Conservation (phyloP, 2,113 vertebrate genomes). For the Boulengeromyrus knoepffleri region DNA sequence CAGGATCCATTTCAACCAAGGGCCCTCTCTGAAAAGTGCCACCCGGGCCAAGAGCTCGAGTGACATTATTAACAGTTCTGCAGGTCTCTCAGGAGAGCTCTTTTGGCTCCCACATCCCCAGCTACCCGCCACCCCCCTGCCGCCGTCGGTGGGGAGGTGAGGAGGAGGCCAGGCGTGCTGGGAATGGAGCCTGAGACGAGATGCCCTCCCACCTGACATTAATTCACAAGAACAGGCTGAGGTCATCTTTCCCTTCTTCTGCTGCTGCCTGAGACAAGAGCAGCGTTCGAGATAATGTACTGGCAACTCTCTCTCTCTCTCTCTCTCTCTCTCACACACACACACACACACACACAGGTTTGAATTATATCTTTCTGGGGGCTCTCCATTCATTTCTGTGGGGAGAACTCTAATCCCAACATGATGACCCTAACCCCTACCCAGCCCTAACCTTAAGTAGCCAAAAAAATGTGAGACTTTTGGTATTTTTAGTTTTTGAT, state of each 20-base stretch:
- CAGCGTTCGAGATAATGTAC: not conserved
- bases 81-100: constrained; percentile 67
- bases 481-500: too few species aligned
- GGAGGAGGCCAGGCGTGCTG: constrained; percentile 60
- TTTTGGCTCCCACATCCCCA: constrained; percentile 36
- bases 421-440: too few species aligned
- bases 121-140: not conserved
- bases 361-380: not conserved
- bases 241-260: constrained; percentile 28
- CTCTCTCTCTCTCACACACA: constrained; percentile 4
- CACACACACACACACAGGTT: not conserved
- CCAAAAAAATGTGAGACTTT: too few species aligned
- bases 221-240: constrained; percentile 31
- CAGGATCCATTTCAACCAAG: not conserved
- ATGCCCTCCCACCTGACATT: constrained; percentile 50
- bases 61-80: constrained; percentile 76
- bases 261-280: constrained; percentile 9
- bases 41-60: constrained; percentile 70
- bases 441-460: too few species aligned
- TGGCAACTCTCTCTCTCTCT: not conserved
- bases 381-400: not conserved
- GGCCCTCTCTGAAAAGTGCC: constrained; percentile 46
- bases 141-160: constrained; percentile 58
- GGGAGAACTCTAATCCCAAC: too few species aligned
- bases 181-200: constrained; percentile 56